Evolutionary conservation across 2,113 vertebrate species (phyloP), one percentile per base, ranked within the genome.

Genomic region (Pipra filicauda): DNA sequence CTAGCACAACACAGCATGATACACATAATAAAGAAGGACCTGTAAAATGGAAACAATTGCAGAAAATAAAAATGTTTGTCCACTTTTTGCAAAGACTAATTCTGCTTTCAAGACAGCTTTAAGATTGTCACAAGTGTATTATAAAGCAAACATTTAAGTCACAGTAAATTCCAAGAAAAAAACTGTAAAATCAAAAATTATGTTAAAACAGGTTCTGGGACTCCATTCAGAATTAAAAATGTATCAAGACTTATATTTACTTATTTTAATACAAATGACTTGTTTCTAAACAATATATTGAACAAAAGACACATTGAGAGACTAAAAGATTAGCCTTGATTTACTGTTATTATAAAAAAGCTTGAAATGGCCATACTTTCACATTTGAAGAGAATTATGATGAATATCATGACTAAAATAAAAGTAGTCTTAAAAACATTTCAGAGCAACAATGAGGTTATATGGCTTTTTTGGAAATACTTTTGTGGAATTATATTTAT

Each of bases 401-500:
- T 62, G 31, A 89, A 54, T 28, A 90, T 11, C 17, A 73, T 27
- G 12, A 87, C 73, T 43, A 61, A 91, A 95, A 83, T 46, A 76
- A 82, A 81, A 85, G 41, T 9, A 87, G 17, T 58, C 44, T 93
- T 78, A 12, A 59, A 92, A 19, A 1, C 30, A 75, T 24, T 81
- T 82, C 3, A 65, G 15, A 82, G 26, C 9, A 93, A 90, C 35
- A 82, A 43, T 24, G 8, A 85, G 7, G 23, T 85, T 75, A 67
- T 35, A 87, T 37, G 21, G 0, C 5, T 85, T 88, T 88, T 85
- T 91, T 72, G 37, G 69, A 91, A 91, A 85, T 4, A 83, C 27
- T 91, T 91, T 46, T 35, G 21, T 79, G 62, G 49, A 93, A 85
- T 91, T 76, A 24, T 61, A 82, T 82, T 88, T 88, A 88, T 85